Percentiles rank a stretch among this genome's conserved stretches.
phyloP scores from a whole-genome alignment of 1,140 invertebrate species.

The Anthonomus grandis region DNA sequence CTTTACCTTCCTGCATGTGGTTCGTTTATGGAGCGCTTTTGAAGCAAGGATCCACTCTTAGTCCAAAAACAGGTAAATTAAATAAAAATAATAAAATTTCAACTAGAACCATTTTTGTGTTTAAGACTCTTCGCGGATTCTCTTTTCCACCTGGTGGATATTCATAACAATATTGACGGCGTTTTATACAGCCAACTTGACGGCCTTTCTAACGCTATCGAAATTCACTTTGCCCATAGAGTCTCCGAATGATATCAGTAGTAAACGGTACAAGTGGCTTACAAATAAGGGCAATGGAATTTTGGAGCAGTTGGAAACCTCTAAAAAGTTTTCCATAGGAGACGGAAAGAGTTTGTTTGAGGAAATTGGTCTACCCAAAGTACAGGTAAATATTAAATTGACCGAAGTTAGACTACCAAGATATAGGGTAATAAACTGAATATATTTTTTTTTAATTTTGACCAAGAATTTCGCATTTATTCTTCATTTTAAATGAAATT shows the following conservation, averaged over 20 bases:
- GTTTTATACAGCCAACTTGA: slow-evolving; percentile 90
- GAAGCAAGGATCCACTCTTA: slow-evolving; percentile 79
- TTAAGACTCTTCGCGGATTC: slow-evolving; percentile 72
- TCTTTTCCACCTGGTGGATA: slow-evolving; percentile 90
- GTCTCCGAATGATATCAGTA: slow-evolving; percentile 63
- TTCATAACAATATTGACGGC: slow-evolving; percentile 83
- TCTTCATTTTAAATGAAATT: background rate
- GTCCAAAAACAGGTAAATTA: slow-evolving; percentile 67
- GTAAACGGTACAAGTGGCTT: slow-evolving; percentile 66
- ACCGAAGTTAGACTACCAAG: background rate
- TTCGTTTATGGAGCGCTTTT: slow-evolving; percentile 85
- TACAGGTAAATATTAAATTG: slow-evolving; percentile 1
- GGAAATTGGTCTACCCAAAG: slow-evolving; percentile 10
- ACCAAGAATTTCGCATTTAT: background rate
- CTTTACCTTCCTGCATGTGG: slow-evolving; percentile 71
- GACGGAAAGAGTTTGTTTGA: slow-evolving; percentile 10
- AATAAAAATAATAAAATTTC: background rate
- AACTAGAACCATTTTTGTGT: background rate
- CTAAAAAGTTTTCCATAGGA: background rate
- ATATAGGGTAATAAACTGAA: background rate
- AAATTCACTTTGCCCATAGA: slow-evolving; percentile 76
- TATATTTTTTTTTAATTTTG: background rate
- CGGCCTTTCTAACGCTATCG: slow-evolving; percentile 81
- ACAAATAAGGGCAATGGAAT: slow-evolving; percentile 62
- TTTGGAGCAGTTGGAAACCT: slow-evolving; percentile 46